Conservation (phyloP, 2,113 vertebrate species). For the Chiloscyllium plagiosum region DNA sequence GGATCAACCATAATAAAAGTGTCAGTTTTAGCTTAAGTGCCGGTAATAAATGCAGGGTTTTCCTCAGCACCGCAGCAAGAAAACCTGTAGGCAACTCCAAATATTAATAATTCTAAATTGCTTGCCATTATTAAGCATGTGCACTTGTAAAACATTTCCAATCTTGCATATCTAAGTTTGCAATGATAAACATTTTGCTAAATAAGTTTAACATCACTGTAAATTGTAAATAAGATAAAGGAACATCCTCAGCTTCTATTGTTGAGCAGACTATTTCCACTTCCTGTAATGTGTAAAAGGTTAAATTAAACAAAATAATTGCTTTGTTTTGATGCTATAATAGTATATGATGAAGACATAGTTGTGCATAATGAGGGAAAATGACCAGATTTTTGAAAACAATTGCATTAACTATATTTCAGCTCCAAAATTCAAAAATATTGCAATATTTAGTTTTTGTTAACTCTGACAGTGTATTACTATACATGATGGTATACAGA, state of each 20-base stretch:
- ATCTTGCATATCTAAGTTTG: not conserved
- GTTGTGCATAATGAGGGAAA: not conserved
- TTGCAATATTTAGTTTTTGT: not conserved
- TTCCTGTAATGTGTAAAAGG: not conserved
- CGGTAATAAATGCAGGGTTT: not conserved
- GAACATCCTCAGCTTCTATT: not conserved
- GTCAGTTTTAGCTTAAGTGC: not conserved
- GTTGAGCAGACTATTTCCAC: not conserved
- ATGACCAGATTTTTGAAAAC: not conserved
- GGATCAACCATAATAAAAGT: not conserved
- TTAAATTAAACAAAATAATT: not conserved
- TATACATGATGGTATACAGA: not conserved
- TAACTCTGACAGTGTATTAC: not conserved
- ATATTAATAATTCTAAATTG: not conserved
- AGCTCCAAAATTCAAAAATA: not conserved
- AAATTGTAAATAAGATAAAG: not conserved
- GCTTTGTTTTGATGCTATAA: not conserved
- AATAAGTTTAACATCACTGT: not conserved
- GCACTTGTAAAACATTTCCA: not conserved
- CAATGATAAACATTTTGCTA: not conserved
- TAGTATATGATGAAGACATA: not conserved
- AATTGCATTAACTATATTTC: not conserved
- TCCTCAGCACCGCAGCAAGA: not conserved
- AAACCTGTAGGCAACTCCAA: not conserved
- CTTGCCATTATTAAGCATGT: not conserved